phyloP scores from a whole-genome alignment of 2,888 invertebrate species.

The Lasioglossum marginatum region DNA sequence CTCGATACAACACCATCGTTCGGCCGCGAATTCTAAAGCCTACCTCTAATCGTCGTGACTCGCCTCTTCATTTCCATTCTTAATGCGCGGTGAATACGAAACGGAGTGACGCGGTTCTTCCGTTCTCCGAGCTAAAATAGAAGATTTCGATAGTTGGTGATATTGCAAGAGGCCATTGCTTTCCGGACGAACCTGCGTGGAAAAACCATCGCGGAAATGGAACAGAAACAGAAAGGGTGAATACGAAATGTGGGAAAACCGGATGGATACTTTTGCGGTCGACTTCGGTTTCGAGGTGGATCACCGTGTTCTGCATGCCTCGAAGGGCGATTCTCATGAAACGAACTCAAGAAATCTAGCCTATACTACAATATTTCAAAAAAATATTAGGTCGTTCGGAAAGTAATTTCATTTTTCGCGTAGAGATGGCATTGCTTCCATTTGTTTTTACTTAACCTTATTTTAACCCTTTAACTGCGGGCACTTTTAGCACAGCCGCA shows the following conservation, averaged over 20 bases:
- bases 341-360: background rate
- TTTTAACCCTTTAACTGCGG: no score
- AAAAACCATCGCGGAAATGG: slow-evolving; percentile 4
- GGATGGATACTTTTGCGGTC: background rate
- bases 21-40: slow-evolving; percentile 53
- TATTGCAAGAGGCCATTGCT: background rate
- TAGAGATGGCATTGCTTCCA: no score
- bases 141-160: background rate
- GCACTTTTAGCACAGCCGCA: no score
- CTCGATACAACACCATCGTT: slow-evolving; percentile 61
- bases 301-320: background rate
- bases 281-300: background rate
- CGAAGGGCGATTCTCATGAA: background rate
- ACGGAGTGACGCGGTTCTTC: slow-evolving; percentile 17
- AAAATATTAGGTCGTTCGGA: background rate
- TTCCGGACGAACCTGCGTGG: background rate
- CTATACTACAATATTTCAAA: background rate
- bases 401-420: no score
- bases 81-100: slow-evolving; percentile 31
- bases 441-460: no score
- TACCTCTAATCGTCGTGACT: slow-evolving; percentile 36
- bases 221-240: background rate
- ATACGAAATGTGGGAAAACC: slow-evolving; percentile 1
- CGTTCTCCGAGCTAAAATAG: background rate
- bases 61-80: background rate